phyloP scores from a whole-genome alignment of 2,888 invertebrate genomes.

The Hetaerina titia region DNA sequence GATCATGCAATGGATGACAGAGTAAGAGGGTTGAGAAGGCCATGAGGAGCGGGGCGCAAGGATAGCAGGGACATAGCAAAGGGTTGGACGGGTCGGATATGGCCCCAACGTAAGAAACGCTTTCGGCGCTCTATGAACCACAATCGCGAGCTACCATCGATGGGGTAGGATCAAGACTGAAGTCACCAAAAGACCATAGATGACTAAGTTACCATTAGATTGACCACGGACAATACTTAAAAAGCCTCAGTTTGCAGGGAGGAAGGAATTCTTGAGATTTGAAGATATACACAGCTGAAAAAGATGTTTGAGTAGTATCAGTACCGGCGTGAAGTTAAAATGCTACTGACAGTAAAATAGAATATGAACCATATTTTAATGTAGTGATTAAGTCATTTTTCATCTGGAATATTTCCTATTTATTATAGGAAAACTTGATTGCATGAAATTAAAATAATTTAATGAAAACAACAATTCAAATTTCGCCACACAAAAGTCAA shows the following conservation, averaged over 20 bases:
- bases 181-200: background rate
- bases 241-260: background rate
- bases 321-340: no score
- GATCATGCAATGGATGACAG: no score
- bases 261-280: background rate
- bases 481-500: no score
- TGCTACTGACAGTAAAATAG: no score
- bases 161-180: background rate
- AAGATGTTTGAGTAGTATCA: background rate
- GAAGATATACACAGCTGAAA: background rate
- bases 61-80: background rate
- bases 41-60: background rate
- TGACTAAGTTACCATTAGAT: background rate
- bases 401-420: no score
- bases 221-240: background rate
- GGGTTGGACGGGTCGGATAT: background rate
- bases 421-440: no score
- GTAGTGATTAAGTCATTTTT: no score
- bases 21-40: no score
- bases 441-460: no score
- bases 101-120: background rate
- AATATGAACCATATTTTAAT: no score
- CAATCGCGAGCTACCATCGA: background rate
- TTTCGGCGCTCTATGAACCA: background rate
- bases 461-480: no score